A percentile compares a stretch with the other conserved stretches of the same genome.
These are phyloP conservation scores for Ammodytes dubius DNA, from an alignment of 2,113 vertebrate genomes.

Conservation along the genomic window DNA sequence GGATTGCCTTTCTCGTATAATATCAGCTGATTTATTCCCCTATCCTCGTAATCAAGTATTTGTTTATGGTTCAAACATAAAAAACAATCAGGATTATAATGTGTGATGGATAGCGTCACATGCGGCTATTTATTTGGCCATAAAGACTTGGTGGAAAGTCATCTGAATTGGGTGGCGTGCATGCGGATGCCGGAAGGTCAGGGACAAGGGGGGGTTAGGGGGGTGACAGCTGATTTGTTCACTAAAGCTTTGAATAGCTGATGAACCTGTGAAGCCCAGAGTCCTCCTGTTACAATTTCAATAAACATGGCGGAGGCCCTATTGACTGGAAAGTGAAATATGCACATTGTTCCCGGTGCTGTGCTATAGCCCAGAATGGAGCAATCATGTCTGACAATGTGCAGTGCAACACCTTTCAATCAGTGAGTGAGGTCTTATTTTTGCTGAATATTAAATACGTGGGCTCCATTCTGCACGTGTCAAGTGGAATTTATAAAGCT, in stretches of 20 bases:
- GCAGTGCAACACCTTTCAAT: slow-evolving; percentile 85
- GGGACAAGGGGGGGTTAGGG: slow-evolving; percentile 54
- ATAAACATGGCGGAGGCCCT: slow-evolving; percentile 87
- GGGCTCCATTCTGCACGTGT: slow-evolving; percentile 75
- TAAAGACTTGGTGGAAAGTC: slow-evolving; percentile 84
- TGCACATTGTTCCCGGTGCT: slow-evolving; percentile 80
- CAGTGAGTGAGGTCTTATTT: slow-evolving; percentile 79
- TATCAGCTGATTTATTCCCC: slow-evolving; percentile 82
- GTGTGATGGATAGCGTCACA: slow-evolving; percentile 79
- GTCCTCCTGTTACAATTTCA: slow-evolving; percentile 88
- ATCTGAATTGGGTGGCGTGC: slow-evolving; percentile 72
- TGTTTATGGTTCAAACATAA: slow-evolving; percentile 86
- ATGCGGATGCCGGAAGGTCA: slow-evolving; percentile 83
- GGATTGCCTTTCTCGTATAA: slow-evolving; percentile 63
- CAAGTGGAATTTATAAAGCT: slow-evolving; percentile 82
- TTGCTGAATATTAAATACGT: slow-evolving; percentile 83
- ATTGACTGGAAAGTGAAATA: slow-evolving; percentile 88
- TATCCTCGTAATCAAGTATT: slow-evolving; percentile 84
- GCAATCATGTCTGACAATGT: slow-evolving; percentile 86
- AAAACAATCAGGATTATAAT: slow-evolving; percentile 86
- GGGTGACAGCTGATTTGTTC: slow-evolving; percentile 80
- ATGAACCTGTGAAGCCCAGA: slow-evolving; percentile 85
- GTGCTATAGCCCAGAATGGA: slow-evolving; percentile 78
- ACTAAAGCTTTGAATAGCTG: slow-evolving; percentile 86
- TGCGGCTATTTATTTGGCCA: slow-evolving; percentile 83